Conservation (phyloP, 2,113 vertebrate genomes). For the Dermatemys mawii region DNA sequence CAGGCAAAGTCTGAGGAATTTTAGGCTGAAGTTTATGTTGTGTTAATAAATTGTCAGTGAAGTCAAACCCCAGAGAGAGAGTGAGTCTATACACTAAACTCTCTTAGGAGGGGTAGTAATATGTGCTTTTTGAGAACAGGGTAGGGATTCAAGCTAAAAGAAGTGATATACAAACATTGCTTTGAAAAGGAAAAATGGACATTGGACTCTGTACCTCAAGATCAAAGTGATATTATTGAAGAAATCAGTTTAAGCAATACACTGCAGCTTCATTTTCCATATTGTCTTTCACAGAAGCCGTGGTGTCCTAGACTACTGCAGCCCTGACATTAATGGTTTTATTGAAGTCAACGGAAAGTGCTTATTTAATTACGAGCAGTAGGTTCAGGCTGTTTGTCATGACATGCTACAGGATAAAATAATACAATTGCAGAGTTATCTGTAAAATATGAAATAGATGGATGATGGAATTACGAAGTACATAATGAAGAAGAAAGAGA, state of each 20-base stretch:
- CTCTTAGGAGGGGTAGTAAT: background rate
- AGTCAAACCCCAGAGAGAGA: rapidly evolving
- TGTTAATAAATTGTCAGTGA: background rate
- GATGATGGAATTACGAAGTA: background rate
- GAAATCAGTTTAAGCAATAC: background rate
- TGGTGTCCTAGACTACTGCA: background rate
- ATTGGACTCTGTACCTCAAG: background rate
- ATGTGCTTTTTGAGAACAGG: background rate
- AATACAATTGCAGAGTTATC: background rate
- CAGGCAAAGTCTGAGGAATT: background rate
- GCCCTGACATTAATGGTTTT: background rate
- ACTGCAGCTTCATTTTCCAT: background rate
- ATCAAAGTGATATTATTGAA: background rate
- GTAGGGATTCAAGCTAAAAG: background rate
- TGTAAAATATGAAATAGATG: background rate
- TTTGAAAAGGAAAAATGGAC: background rate
- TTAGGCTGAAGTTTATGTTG: background rate
- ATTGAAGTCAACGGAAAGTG: background rate
- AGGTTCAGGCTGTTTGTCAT: rapidly evolving
- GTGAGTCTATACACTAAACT: background rate
- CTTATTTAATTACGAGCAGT: background rate
- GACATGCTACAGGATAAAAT: background rate
- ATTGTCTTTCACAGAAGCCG: background rate
- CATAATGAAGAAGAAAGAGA: background rate
- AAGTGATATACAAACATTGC: background rate